Evolutionary conservation across 2,113 vertebrate species (phyloP).

Genomic region (Natator depressus): DNA sequence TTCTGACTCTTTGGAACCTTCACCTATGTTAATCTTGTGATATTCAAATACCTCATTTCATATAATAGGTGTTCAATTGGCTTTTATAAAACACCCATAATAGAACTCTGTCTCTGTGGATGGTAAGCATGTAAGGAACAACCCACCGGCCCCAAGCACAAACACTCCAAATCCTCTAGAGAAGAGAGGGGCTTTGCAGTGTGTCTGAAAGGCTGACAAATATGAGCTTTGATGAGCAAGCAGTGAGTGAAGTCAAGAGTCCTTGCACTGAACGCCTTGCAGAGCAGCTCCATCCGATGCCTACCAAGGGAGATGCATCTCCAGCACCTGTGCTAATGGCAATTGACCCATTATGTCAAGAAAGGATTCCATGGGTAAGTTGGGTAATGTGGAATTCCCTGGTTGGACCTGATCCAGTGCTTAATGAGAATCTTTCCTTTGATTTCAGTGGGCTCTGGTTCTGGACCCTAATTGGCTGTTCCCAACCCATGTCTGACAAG

Average conservation of each 20-base stretch:
- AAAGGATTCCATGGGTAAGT: neutral
- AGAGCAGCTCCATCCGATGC: neutral
- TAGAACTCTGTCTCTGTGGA: neutral
- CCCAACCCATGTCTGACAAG: neutral
- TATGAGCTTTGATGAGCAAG: neutral
- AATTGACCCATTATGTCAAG: neutral
- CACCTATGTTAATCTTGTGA: neutral
- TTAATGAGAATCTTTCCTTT: neutral
- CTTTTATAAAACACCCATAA: neutral
- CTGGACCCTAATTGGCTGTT: neutral
- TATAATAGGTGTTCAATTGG: neutral
- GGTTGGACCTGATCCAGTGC: neutral
- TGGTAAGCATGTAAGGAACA: neutral
- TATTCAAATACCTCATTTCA: neutral
- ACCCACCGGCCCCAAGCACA: neutral
- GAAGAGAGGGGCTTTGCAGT: accelerated
- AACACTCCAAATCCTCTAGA: neutral
- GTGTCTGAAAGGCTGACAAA: neutral
- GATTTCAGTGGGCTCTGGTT: neutral
- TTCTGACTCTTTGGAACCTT: neutral
- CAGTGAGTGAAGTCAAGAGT: neutral
- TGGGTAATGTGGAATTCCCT: neutral
- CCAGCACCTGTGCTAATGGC: neutral
- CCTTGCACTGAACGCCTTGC: accelerated
- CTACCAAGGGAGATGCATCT: neutral